These are phyloP conservation scores for Galagoides demidoff DNA, from an alignment of 2,797 vertebrate genomes.

Conservation along the genomic window DNA sequence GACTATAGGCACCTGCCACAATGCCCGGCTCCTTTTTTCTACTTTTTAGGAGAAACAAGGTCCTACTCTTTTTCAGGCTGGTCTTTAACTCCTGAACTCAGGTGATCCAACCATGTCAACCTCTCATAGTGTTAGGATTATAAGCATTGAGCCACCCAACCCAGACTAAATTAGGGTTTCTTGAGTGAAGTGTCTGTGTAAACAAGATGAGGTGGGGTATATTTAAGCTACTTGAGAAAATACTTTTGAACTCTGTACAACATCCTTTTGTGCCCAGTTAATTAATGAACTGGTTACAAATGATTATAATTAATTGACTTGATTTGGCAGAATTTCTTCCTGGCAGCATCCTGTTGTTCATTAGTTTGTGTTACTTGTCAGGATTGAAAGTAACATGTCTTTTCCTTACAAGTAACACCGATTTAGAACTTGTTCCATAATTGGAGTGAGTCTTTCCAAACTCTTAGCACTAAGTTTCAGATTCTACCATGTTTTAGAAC, in stretches of 20 bases:
- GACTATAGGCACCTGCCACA: too few species aligned
- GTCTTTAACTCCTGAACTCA: too few species aligned
- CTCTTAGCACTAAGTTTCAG: background rate
- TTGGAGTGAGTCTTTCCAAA: background rate
- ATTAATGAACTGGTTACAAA: slow-evolving; percentile 70
- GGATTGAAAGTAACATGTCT: background rate
- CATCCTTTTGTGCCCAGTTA: slow-evolving; percentile 64
- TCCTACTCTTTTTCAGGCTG: too few species aligned
- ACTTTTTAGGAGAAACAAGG: too few species aligned
- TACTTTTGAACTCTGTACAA: slow-evolving; percentile 34
- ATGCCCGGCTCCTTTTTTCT: too few species aligned
- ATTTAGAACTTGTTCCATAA: background rate
- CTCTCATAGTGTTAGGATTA: too few species aligned
- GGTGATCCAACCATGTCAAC: too few species aligned
- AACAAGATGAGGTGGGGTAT: background rate
- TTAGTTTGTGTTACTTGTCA: slow-evolving; percentile 3
- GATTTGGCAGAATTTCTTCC: slow-evolving; percentile 59
- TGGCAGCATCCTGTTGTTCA: background rate
- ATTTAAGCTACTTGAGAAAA: slow-evolving; percentile 39
- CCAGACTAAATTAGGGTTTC: background rate
- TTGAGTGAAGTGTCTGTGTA: background rate
- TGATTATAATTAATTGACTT: slow-evolving; percentile 57
- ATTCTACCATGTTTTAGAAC: background rate
- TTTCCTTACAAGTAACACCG: background rate
- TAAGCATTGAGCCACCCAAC: too few species aligned